Conservation (phyloP, 2,888 invertebrate genomes). For the Plagiodera versicolora region DNA sequence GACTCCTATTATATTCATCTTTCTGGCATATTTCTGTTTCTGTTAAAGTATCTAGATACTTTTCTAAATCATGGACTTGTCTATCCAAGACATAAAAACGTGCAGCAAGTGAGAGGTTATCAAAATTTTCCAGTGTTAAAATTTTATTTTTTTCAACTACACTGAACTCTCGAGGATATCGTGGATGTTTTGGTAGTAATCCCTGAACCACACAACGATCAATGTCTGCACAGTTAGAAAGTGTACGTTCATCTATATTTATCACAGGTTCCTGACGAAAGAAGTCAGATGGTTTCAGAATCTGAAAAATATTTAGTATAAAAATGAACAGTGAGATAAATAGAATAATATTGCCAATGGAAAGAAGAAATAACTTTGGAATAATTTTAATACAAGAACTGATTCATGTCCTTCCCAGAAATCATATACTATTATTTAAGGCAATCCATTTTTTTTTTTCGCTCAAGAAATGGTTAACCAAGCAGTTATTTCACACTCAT, state of each 20-base stretch:
- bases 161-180: conserved; percentile 35
- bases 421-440: no score
- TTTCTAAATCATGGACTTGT: conserved; percentile 42
- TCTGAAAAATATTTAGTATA: conserved; percentile 23
- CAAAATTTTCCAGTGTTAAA: conserved; percentile 47
- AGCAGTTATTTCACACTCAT: no score
- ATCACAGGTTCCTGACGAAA: conserved; percentile 31
- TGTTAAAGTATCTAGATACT: conserved; percentile 32
- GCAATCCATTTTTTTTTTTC: no score
- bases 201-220: conserved; percentile 45
- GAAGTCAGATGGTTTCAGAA: conserved; percentile 37
- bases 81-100: conserved; percentile 45
- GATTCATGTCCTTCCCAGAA: no score
- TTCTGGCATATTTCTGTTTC: conserved; percentile 31
- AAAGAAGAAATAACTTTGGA: no score
- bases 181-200: conserved; percentile 37
- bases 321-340: no score
- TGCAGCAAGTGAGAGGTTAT: conserved; percentile 46
- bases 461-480: no score
- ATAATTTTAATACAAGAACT: no score
- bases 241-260: conserved; percentile 35
- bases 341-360: no score
- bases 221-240: conserved; percentile 44
- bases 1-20: conserved; percentile 44
- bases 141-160: conserved; percentile 42